Evolutionary conservation across 2,888 invertebrate genomes (phyloP).

Genomic region (Mermis nigrescens): DNA sequence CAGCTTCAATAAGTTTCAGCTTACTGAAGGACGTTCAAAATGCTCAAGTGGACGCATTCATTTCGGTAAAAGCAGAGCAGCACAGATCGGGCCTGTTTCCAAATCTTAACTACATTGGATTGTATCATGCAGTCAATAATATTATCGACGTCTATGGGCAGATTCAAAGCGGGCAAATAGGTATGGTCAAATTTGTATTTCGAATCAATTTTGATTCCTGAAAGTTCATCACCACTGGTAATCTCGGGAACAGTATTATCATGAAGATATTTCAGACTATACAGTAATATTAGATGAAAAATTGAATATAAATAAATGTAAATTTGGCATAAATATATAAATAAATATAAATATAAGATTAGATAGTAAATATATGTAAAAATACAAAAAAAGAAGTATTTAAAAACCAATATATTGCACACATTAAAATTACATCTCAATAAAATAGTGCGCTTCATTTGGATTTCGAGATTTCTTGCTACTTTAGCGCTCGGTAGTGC

Average conservation of each 20-base stretch:
- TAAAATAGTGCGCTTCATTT: not conserved
- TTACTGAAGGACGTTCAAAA: conserved; percentile 87
- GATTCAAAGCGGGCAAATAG: conserved; percentile 53
- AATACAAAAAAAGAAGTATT: too few species aligned
- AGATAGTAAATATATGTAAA: too few species aligned
- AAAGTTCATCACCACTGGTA: too few species aligned
- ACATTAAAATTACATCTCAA: too few species aligned
- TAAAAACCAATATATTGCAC: too few species aligned
- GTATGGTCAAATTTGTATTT: conserved; percentile 19
- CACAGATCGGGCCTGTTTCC: conserved; percentile 77
- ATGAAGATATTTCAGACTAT: too few species aligned
- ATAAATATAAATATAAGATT: too few species aligned
- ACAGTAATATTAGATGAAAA: too few species aligned
- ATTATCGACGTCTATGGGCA: conserved; percentile 80
- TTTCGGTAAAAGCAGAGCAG: conserved; percentile 53
- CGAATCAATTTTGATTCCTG: conserved; percentile 8
- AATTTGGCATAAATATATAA: too few species aligned
- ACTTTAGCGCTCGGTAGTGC: conserved; percentile 71
- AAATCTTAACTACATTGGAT: conserved; percentile 82
- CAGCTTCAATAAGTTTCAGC: conserved; percentile 41
- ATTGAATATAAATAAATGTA: too few species aligned
- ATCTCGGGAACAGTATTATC: too few species aligned
- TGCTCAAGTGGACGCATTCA: conserved; percentile 43
- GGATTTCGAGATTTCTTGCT: conserved; percentile 9
- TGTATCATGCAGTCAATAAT: conserved; percentile 71